These are phyloP conservation scores for Operophtera brumata DNA, from an alignment of 2,888 invertebrate species.

Conservation along the genomic window DNA sequence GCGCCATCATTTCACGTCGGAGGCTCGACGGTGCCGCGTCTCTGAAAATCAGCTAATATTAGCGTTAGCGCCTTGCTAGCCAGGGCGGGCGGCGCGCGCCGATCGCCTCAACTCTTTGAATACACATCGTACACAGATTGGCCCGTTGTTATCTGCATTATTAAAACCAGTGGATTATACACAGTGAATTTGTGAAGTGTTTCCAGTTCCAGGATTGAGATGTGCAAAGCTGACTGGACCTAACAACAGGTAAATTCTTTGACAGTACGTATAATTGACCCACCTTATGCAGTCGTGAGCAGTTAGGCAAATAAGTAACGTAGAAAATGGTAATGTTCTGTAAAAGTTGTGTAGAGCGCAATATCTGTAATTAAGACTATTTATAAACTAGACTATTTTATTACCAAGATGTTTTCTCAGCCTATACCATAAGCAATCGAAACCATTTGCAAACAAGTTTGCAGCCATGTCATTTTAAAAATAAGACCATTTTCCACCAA, in stretches of 20 bases:
- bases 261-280: background rate
- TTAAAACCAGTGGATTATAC: slow-evolving; percentile 15
- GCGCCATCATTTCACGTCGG: slow-evolving; percentile 48
- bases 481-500: too few species aligned
- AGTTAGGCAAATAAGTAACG: background rate
- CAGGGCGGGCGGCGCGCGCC: slow-evolving; percentile 77
- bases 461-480: too few species aligned
- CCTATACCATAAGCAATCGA: too few species aligned
- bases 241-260: slow-evolving; percentile 14
- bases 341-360: too few species aligned
- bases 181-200: slow-evolving; percentile 23
- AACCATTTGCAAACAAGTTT: too few species aligned
- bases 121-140: slow-evolving; percentile 37
- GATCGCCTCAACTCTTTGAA: slow-evolving; percentile 45
- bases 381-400: too few species aligned
- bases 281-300: background rate
- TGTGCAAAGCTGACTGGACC: slow-evolving; percentile 5
- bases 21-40: slow-evolving; percentile 55
- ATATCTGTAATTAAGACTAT: too few species aligned
- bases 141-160: slow-evolving; percentile 32
- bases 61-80: slow-evolving; percentile 43
- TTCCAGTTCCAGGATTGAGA: slow-evolving; percentile 4
- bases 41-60: slow-evolving; percentile 59
- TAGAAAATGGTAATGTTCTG: too few species aligned
- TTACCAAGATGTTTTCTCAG: too few species aligned